These are phyloP conservation scores for Dryococelus australis DNA, from an alignment of 2,888 invertebrate species.

Conservation along the genomic window DNA sequence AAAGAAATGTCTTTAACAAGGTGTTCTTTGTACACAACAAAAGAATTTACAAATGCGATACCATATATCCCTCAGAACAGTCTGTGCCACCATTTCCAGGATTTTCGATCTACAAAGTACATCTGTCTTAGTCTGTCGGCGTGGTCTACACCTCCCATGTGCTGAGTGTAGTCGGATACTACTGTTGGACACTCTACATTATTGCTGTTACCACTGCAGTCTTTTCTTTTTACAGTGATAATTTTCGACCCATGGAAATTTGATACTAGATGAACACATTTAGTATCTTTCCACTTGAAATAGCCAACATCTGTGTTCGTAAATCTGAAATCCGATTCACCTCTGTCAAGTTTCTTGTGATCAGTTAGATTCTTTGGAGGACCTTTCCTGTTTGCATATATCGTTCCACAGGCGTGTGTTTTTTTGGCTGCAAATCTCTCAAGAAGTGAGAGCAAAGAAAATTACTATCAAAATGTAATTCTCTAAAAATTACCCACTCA, in stretches of 20 bases:
- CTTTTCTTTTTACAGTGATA: constrained; percentile 35
- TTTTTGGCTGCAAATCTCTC: constrained; percentile 38
- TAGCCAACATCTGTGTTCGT: no score
- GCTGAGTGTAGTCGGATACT: no score
- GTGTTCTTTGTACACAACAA: constrained; percentile 39
- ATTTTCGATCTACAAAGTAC: constrained; percentile 44
- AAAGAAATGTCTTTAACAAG: constrained; percentile 36
- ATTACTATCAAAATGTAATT: constrained; percentile 43
- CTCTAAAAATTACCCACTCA: neutral
- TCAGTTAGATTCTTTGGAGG: no score
- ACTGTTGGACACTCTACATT: constrained; percentile 45
- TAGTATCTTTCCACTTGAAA: no score
- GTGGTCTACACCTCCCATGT: constrained; percentile 48
- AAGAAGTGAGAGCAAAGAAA: no score
- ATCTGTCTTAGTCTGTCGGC: constrained; percentile 41
- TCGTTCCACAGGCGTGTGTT: no score
- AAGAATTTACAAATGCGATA: constrained; percentile 48
- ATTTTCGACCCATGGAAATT: constrained; percentile 42
- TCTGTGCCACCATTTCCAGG: no score
- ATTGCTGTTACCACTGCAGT: constrained; percentile 31
- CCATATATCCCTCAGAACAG: constrained; percentile 49
- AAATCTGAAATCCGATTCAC: no score
- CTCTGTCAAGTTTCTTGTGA: no score
- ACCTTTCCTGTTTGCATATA: no score
- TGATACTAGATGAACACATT: no score